Evolutionary conservation across 2,797 vertebrate genomes (phyloP), one percentile per base, ranked within the genome.

Genomic region (Synanceia verrucosa): DNA sequence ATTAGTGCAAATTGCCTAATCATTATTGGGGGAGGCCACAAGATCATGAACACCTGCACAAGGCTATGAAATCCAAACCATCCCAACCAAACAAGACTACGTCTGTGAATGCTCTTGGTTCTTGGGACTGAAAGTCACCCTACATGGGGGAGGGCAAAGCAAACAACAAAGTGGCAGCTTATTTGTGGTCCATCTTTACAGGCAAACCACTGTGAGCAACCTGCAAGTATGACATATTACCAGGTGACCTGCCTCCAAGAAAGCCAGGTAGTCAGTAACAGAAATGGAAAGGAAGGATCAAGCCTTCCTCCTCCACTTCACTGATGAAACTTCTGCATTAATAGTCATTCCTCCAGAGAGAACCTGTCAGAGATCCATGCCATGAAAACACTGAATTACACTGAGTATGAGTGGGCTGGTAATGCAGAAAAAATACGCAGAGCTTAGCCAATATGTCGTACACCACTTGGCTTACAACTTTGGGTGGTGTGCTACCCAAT

Each of bases 311-410:
- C 72, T 53, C 56, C 34, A 51, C 14, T 53, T 56, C 14, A 4
- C 19, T 81, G 58, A 68, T 63, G 56, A 73, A 84, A 78, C 43
- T 26, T 71, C 14, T 80, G 71, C 52, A 58, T 79, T 88, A 62
- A 72, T 67, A 72, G 50, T 60, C 56, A 67, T 86, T 64, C 36
- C 70, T 75, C 66, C 33, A 50, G 60, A 65, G 68, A 73, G 1
- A 41, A 29, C 33, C 39, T n/a, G 46, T 36, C 31, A 65, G 76
- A 78, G 78, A 81, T 66, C 3, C 47, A 52, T 58, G 33, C 26
- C 23, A 47, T 43, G 3, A 19, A 71, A 69, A 68, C 67, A 53
- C 33, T 1, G 24, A 65, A 70, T 39, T 47, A 70, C 55, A 72
- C 13, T 23, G 34, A 66, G 43, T 5, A 16, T 46, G 64, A 76